A percentile compares a stretch with the other conserved stretches of the same genome.
Evolutionary conservation across 1,140 invertebrate species (phyloP).

Genomic region (Phthorimaea operculella): DNA sequence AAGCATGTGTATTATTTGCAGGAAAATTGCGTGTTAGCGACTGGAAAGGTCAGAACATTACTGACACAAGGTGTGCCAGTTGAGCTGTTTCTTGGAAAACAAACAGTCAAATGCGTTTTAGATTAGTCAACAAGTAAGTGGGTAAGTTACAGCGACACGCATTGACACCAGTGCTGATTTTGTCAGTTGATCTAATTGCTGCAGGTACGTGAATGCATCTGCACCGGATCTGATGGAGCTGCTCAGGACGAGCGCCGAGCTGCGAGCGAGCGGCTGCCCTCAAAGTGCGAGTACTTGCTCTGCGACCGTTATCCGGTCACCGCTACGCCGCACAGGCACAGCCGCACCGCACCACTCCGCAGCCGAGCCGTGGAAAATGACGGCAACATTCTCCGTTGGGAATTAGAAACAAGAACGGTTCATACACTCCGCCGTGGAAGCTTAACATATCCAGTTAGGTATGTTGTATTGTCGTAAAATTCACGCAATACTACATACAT

Average conservation of each 20-base stretch:
- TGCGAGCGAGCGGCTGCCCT: conserved; percentile 29
- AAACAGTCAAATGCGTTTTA: no score
- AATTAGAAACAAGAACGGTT: conserved; percentile 33
- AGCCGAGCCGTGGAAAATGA: conserved; percentile 27
- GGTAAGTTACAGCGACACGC: no score
- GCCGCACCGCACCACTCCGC: conserved; percentile 7
- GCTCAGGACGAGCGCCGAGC: conserved; percentile 2
- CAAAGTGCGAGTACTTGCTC: conserved; percentile 34
- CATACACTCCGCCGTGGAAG: conserved; percentile 7
- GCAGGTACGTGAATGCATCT: no score
- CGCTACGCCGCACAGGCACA: conserved; percentile 30
- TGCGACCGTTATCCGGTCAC: conserved; percentile 56
- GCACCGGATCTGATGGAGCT: background rate
- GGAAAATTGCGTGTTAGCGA: no score
- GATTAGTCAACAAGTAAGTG: no score
- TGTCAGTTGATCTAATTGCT: no score
- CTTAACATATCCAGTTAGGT: conserved; percentile 11
- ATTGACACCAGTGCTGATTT: no score
- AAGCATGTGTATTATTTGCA: no score
- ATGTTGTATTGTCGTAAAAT: conserved; percentile 6
- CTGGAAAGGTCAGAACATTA: no score
- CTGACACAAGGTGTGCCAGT: no score
- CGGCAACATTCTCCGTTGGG: conserved; percentile 25
- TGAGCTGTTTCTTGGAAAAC: no score
- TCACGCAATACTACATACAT: background rate